Conservation (phyloP, 2,888 invertebrate species). For the Dynastes hyllus region DNA sequence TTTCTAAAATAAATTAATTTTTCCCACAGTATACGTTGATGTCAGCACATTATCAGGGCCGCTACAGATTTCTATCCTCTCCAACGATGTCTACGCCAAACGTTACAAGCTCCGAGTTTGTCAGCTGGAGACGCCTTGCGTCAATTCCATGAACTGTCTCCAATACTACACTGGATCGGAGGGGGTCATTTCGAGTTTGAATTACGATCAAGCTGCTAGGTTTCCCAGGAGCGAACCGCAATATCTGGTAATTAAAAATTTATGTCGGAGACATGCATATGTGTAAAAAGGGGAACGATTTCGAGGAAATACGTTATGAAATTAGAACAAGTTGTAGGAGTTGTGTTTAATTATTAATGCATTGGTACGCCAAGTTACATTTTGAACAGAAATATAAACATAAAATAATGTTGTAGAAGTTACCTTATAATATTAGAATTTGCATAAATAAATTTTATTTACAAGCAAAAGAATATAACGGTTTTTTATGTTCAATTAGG, state of each 20-base stretch:
- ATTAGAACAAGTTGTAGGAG: too few relatives aligned
- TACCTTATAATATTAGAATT: too few relatives aligned
- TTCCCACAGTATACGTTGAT: conserved; percentile 80
- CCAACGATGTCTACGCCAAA: conserved; percentile 73
- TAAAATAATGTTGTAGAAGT: too few relatives aligned
- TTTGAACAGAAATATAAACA: too few relatives aligned
- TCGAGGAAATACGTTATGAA: too few relatives aligned
- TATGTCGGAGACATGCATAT: neutral
- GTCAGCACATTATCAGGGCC: conserved; percentile 78
- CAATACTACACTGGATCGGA: conserved; percentile 78
- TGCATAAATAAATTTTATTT: too few relatives aligned
- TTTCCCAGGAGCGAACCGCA: conserved; percentile 74
- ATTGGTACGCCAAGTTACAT: too few relatives aligned
- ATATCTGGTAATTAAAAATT: conserved; percentile 75
- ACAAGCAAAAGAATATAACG: too few relatives aligned
- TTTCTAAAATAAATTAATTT: neutral
- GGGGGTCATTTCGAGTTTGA: conserved; percentile 81
- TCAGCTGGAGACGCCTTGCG: conserved; percentile 69
- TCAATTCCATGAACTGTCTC: conserved; percentile 73
- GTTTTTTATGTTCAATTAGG: conserved; percentile 40
- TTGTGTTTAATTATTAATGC: neutral
- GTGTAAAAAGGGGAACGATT: too few relatives aligned
- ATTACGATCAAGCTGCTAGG: conserved; percentile 77
- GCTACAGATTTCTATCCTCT: conserved; percentile 78
- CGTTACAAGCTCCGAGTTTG: conserved; percentile 79